Conservation (phyloP, 2,888 invertebrate genomes). For the Tridacna gigas region DNA sequence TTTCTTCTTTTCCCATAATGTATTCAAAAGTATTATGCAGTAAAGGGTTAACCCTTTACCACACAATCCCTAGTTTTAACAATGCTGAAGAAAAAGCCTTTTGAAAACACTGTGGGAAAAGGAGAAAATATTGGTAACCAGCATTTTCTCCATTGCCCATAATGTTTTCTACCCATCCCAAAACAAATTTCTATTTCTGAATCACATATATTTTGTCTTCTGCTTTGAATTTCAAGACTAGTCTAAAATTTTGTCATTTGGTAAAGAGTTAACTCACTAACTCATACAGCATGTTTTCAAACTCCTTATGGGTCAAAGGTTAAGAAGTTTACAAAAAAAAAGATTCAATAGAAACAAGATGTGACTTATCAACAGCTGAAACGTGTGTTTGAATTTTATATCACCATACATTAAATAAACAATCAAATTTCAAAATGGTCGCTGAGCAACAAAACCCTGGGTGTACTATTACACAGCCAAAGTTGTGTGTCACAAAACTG, state of each 20-base stretch:
- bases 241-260: too few relatives aligned
- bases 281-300: too few relatives aligned
- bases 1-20: too few relatives aligned
- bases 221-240: too few relatives aligned
- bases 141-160: too few relatives aligned
- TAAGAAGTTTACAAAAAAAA: neutral
- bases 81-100: neutral
- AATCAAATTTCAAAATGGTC: constrained; percentile 24
- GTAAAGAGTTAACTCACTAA: too few relatives aligned
- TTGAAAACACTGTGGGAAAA: neutral
- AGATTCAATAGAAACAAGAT: constrained; percentile 19
- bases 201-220: too few relatives aligned
- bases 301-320: too few relatives aligned
- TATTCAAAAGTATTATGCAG: too few relatives aligned
- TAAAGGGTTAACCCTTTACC: neutral
- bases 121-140: neutral
- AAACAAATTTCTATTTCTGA: too few relatives aligned
- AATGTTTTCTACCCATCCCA: too few relatives aligned
- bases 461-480: constrained; percentile 18
- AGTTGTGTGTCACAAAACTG: constrained; percentile 1
- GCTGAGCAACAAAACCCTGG: constrained; percentile 10
- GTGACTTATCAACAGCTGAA: constrained; percentile 22
- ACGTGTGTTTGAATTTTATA: constrained; percentile 30
- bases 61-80: neutral
- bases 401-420: constrained; percentile 17